phyloP scores from a whole-genome alignment of 1,140 invertebrate species.

The Drosophila mojavensis region DNA sequence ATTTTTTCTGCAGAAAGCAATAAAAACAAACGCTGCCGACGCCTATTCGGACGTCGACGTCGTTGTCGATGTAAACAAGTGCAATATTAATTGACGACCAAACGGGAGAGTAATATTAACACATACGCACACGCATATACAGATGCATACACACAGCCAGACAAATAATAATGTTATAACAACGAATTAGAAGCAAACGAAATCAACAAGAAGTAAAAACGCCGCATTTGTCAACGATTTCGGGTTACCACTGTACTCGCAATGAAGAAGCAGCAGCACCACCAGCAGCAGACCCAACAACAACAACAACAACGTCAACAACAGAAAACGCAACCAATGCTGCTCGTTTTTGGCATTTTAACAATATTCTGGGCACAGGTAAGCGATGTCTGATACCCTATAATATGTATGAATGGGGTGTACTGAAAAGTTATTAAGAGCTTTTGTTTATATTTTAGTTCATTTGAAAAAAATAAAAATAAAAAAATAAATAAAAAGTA shows the following conservation, averaged over 20 bases:
- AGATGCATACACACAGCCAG: conserved; percentile 24
- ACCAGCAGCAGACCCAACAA: conserved; percentile 21
- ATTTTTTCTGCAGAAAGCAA: conserved; percentile 19
- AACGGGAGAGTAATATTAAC: conserved; percentile 33
- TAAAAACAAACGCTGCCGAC: conserved; percentile 3
- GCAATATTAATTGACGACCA: conserved; percentile 67
- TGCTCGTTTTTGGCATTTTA: conserved; percentile 62
- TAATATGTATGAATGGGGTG: neutral
- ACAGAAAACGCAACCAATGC: conserved; percentile 40
- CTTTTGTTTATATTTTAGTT: too few species aligned
- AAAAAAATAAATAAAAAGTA: too few species aligned
- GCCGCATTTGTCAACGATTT: conserved; percentile 36
- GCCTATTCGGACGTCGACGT: conserved; percentile 5
- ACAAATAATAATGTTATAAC: conserved; percentile 38
- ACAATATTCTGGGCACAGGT: conserved; percentile 69
- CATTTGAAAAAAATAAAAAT: neutral
- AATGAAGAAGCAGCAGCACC: conserved; percentile 48
- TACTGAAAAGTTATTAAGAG: neutral
- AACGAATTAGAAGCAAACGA: conserved; percentile 8
- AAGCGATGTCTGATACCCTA: conserved; percentile 33
- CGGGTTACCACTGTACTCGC: conserved; percentile 62
- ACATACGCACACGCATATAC: conserved; percentile 27
- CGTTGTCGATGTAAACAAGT: conserved; percentile 59
- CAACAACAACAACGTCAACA: conserved; percentile 31
- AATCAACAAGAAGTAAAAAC: conserved; percentile 28